Evolutionary conservation across 1,140 invertebrate genomes (phyloP), one percentile per base, ranked within the genome.

Genomic region (Melitaea cinxia): DNA sequence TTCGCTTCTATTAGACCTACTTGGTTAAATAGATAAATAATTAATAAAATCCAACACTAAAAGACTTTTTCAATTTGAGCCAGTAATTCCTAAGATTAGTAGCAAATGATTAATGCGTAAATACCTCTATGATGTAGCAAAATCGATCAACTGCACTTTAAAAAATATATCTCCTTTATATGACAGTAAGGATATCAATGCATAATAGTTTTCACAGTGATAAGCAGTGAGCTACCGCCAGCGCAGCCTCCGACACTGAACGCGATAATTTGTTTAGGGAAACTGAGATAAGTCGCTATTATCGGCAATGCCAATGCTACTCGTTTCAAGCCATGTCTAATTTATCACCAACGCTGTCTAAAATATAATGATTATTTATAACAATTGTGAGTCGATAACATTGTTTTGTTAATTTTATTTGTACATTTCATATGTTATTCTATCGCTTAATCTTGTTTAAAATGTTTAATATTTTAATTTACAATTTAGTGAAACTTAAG

Each of bases 121-220:
- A n/a, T n/a, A n/a, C n/a, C n/a, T n/a, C n/a, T n/a, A n/a, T n/a
- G n/a, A n/a, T n/a, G n/a, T n/a, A n/a, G n/a, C n/a, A n/a, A n/a
- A n/a, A n/a, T n/a, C n/a, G n/a, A n/a, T n/a, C n/a, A n/a, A n/a
- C n/a, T 7, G 9, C 30, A 33, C 7, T 6, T 7, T 10, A 6
- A 1, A 33, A 17, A 19, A 6, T 17, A 42, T 4, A 42, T 42
- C 19, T n/a, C 19, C 23, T 6, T n/a, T 23, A 47, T 4, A 21
- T 21, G 42, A 47, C 10, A 19, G 3, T n/a, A 24, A 9, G 39
- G 19, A 57, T 42, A 45, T 57, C 61, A 47, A 64, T n/a, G n/a
- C n/a, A n/a, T 64, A 56, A 56, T 56, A 56, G 55, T 64, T 56
- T 47, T 49, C 61, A 56, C 4, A 21, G 12, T 12, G 37, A 28